phyloP scores from a whole-genome alignment of 35 echinoderm and acorn worm species.

The Heliocidaris tuberculata region DNA sequence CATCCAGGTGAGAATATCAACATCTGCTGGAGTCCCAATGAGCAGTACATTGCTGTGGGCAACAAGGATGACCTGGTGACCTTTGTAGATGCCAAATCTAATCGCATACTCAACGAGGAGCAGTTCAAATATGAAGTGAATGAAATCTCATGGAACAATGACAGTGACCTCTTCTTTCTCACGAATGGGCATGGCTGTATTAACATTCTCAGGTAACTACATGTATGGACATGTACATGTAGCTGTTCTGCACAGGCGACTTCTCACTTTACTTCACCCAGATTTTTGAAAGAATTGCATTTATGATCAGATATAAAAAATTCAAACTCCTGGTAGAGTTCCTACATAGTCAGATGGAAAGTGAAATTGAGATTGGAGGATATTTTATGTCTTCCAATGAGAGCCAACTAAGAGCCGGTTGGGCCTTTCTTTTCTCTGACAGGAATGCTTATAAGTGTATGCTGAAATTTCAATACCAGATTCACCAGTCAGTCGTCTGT shows the following conservation, averaged over 20 bases:
- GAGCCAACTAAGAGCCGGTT: too few species aligned
- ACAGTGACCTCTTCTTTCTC: constrained; percentile 90
- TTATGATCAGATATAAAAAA: too few species aligned
- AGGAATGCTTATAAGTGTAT: too few species aligned
- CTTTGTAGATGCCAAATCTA: constrained; percentile 84
- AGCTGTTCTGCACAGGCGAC: not conserved
- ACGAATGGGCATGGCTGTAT: constrained; percentile 98
- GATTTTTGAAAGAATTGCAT: too few species aligned
- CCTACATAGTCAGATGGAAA: not conserved
- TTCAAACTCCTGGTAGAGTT: too few species aligned
- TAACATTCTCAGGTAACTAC: constrained; percentile 86
- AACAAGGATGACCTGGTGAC: constrained; percentile 99
- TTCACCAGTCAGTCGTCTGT: too few species aligned
- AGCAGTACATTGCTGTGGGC: constrained; percentile 93
- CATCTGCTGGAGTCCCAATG: constrained; percentile 99
- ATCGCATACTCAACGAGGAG: constrained; percentile 63
- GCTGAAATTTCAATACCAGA: too few species aligned
- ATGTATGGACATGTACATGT: too few species aligned
- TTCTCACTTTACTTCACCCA: not conserved
- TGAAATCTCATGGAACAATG: constrained; percentile 98
- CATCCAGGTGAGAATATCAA: constrained; percentile 98
- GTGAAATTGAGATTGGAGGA: not conserved
- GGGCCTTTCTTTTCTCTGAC: too few species aligned
- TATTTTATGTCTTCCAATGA: too few species aligned
- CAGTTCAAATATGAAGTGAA: constrained; percentile 98